Percentiles rank a stretch among this genome's conserved stretches.
phyloP scores from a whole-genome alignment of 2,888 invertebrate species.

The Cloeon dipterum region DNA sequence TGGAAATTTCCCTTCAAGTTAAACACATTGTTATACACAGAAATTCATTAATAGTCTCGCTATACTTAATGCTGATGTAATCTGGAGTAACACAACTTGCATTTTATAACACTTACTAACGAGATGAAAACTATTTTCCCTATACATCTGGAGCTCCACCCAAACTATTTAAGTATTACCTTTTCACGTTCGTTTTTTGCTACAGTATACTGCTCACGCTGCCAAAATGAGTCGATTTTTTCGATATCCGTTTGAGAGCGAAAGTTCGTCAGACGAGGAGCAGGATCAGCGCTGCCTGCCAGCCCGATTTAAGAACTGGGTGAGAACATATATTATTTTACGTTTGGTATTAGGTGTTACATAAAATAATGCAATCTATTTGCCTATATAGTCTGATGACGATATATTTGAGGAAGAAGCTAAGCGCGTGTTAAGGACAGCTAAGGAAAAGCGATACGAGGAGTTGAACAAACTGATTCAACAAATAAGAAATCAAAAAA shows the following conservation, averaged over 20 bases:
- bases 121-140: too few relatives aligned
- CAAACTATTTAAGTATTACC: too few relatives aligned
- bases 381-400: constrained; percentile 47
- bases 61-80: too few relatives aligned
- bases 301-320: constrained; percentile 52
- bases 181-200: too few relatives aligned
- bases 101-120: too few relatives aligned
- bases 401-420: constrained; percentile 95
- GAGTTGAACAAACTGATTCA: constrained; percentile 83
- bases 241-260: constrained; percentile 82
- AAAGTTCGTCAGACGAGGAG: constrained; percentile 77
- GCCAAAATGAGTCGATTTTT: constrained; percentile 86
- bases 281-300: constrained; percentile 50
- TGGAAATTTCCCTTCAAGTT: too few relatives aligned
- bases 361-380: constrained; percentile 2
- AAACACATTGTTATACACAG: too few relatives aligned
- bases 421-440: constrained; percentile 87
- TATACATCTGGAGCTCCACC: too few relatives aligned
- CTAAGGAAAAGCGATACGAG: constrained; percentile 92
- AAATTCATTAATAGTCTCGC: too few relatives aligned
- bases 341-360: neutral
- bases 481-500: constrained; percentile 80
- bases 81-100: too few relatives aligned
- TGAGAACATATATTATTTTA: constrained; percentile 9
- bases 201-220: too few relatives aligned